Base-by-base conservation (phyloP, 2,113 vertebrate species). In the Rousettus leschenaultii region DNA sequence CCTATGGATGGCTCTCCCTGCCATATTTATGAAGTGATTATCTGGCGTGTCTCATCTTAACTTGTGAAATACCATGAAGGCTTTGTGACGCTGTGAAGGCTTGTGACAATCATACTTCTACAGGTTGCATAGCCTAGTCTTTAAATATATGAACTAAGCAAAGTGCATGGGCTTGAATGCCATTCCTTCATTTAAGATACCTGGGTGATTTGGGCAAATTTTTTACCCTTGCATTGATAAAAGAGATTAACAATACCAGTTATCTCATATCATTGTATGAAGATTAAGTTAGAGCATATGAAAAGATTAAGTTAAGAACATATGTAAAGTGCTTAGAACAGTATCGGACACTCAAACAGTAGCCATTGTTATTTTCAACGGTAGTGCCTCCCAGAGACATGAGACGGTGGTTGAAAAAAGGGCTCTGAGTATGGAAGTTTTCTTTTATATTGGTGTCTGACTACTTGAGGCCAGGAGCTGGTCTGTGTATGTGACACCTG, bases 401-500 rank as follows among this genome's bases (percentile, higher is more conserved):
- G 35, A 55, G 16, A 26, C 33, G 4, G 16, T 22, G 15, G 84
- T 19, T 51, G 57, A 71, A n/a, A 87, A 88, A 65, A 18, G 19
- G 6, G 2, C 45, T 53, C 10, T 24, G 40, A 87, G 33, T 8
- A 2, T 1, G 0, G 21, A 79, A 35, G 26, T 28, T 73, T 57
- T 33, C 71, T 45, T 66, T 53, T 38, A 13, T n/a, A 7, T 80
- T 71, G 53, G 14, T 33, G 10, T 38, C 75, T 77, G 7, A 13
- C 19, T 53, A 51, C 28, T 61, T 9, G 35, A 74, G 48, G 35
- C 33, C 43, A 6, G 51, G 38, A 22, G 1, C 22, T 22, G 16
- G 28, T 33, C 3, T 28, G 13, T 15, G 12, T 55, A 4, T 61
- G 65, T 74, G 10, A 33, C 33, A 7, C 4, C 0, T 0, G 11